phyloP scores from a whole-genome alignment of 2,113 vertebrate genomes.

The Elachura formosa region DNA sequence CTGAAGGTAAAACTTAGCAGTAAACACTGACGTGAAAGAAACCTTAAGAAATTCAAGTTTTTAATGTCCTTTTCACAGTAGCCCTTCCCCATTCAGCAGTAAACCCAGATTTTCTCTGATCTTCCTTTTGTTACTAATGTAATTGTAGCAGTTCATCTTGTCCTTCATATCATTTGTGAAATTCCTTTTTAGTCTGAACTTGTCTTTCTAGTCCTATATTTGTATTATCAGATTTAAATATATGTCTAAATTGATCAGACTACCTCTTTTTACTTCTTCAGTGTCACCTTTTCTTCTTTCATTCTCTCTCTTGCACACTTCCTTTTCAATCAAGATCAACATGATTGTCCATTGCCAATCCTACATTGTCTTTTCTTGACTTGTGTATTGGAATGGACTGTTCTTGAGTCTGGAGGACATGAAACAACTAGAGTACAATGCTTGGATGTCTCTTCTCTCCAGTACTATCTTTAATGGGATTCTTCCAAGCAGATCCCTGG shows the following conservation, averaged over 20 bases:
- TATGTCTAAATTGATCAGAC: neutral
- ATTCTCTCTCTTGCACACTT: neutral
- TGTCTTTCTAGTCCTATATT: neutral
- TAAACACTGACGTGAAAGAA: neutral
- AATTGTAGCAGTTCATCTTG: neutral
- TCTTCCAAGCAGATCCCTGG: neutral
- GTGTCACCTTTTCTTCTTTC: too few relatives aligned
- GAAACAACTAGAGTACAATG: neutral
- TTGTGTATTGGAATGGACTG: neutral
- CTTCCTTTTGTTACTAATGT: neutral
- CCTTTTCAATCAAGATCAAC: neutral
- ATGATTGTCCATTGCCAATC: rapidly evolving
- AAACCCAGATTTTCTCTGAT: neutral
- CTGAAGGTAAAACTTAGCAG: neutral
- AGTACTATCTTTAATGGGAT: neutral
- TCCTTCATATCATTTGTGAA: rapidly evolving
- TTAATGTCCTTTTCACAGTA: neutral
- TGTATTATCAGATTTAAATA: neutral
- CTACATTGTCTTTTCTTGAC: neutral
- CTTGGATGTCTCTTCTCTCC: neutral
- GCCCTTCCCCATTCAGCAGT: neutral
- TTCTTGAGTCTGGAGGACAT: neutral
- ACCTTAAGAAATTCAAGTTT: neutral
- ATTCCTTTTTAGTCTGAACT: neutral
- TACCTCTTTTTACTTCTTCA: neutral